Evolutionary conservation across 2,113 vertebrate species (phyloP).

Genomic region (Oenanthe oenanthe): DNA sequence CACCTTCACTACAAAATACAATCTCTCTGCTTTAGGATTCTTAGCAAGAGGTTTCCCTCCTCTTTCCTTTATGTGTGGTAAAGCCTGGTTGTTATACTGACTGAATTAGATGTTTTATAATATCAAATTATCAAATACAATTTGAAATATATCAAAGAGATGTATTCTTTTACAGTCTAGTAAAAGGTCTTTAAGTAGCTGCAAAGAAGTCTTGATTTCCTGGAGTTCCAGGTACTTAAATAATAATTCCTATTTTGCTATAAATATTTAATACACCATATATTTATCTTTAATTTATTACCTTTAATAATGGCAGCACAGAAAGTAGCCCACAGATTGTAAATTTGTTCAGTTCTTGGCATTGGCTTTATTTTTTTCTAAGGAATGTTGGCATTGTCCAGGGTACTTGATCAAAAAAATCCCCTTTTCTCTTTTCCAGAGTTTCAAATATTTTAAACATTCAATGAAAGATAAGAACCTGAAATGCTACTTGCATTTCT

Average conservation of each 20-base stretch:
- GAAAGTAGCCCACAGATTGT: not conserved
- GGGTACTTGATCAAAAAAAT: not conserved
- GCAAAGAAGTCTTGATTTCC: not conserved
- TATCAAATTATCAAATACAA: not conserved
- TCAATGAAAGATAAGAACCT: not conserved
- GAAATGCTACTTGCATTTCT: not conserved
- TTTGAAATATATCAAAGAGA: not conserved
- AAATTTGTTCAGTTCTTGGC: not conserved
- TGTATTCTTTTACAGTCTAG: not conserved
- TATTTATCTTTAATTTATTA: not conserved
- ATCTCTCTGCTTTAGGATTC: not conserved
- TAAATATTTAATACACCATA: not conserved
- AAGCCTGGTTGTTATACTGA: not conserved
- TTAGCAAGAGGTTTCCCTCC: not conserved
- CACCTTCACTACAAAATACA: not conserved
- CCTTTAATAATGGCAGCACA: not conserved
- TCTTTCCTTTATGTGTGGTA: not conserved
- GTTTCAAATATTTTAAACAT: not conserved
- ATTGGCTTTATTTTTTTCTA: not conserved
- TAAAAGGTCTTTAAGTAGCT: not conserved
- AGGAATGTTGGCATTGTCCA: not conserved
- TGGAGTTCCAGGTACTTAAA: not conserved
- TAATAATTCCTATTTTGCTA: not conserved
- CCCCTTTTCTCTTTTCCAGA: not conserved
- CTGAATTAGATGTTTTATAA: not conserved